Evolutionary conservation across 2,888 invertebrate species (phyloP), one percentile per base, ranked within the genome.

Genomic region (Agonopterix subpropinquella): DNA sequence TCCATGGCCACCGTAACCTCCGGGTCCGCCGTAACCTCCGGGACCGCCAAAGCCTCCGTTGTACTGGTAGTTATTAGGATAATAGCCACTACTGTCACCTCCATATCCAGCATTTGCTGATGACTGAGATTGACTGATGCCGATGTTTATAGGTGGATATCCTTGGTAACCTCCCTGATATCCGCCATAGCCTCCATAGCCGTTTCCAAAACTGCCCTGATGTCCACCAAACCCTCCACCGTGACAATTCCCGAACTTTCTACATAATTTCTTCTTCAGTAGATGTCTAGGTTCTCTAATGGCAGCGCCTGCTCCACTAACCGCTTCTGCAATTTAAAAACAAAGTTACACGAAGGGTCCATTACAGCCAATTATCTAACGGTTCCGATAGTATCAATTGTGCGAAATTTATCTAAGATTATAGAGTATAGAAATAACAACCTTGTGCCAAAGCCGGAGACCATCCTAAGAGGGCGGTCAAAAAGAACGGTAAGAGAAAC

Each of bases 111-210:
- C 70, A 36, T 76, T 82, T 0, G 83, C 68, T 2, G 86, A 81
- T 9, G 84, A 70, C 53, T 88, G 88, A 0, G 88, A 85, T 53
- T 87, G 88, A 47, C 86, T 87, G 48, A 87, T 81, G 2, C 85
- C 88, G 46, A 87, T 87, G 59, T 85, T 86, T 50, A 87, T 79
- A 4, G 82, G 77, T 8, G 76, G 77, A 42, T 64, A 61, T 2
- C 48, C 72, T 45, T 64, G 68, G 46, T 62, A 55, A 8, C 61
- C 62, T 41, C 59, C 58, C 13, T 48, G 49, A 41, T 53, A n/a
- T 43, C 48, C 35, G 47, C 43, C 15, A 36, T 58, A 53, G 0
- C 64, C 64, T 5, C 50, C 59, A 43, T 52, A 51, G 36, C 49
- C 56, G 10, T 48, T 54, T 1, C 47, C 48, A 36, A 44, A 49